Evolutionary conservation across 2,888 invertebrate species (phyloP).

Genomic region (Chymomyza amoena): DNA sequence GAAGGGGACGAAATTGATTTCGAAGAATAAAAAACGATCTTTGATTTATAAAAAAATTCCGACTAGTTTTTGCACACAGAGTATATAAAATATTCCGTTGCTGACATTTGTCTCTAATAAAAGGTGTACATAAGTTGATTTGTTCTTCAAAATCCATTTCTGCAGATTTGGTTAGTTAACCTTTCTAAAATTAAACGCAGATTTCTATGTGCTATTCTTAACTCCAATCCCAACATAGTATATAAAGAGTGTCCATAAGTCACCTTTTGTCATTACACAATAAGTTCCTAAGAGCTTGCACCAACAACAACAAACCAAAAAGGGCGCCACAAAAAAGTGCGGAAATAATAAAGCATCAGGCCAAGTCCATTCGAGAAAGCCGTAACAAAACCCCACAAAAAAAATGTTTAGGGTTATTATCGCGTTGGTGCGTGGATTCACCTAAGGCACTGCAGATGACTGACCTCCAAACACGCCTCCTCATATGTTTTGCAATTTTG

Average conservation of each 20-base stretch:
- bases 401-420: not conserved
- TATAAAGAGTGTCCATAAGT: not conserved
- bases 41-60: too few relatives aligned
- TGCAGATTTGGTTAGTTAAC: too few relatives aligned
- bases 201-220: too few relatives aligned
- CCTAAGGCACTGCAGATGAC: not conserved
- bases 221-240: too few relatives aligned
- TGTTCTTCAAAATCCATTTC: too few relatives aligned
- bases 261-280: not conserved
- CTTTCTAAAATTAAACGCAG: too few relatives aligned
- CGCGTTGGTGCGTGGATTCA: not conserved
- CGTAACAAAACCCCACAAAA: not conserved
- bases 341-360: not conserved
- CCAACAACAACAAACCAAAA: not conserved
- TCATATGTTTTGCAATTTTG: slow-evolving; percentile 13
- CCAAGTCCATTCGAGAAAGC: not conserved
- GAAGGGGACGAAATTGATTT: too few relatives aligned
- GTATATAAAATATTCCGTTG: too few relatives aligned
- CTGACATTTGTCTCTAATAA: too few relatives aligned
- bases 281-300: not conserved
- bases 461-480: slow-evolving; percentile 3
- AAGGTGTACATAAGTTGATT: too few relatives aligned
- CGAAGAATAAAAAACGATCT: too few relatives aligned
- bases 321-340: not conserved
- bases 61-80: too few relatives aligned